Percentiles rank a stretch among this genome's conserved stretches.
These are phyloP conservation scores for Sebastes dallii DNA, from an alignment of 2,797 vertebrate species.

Conservation along the genomic window DNA sequence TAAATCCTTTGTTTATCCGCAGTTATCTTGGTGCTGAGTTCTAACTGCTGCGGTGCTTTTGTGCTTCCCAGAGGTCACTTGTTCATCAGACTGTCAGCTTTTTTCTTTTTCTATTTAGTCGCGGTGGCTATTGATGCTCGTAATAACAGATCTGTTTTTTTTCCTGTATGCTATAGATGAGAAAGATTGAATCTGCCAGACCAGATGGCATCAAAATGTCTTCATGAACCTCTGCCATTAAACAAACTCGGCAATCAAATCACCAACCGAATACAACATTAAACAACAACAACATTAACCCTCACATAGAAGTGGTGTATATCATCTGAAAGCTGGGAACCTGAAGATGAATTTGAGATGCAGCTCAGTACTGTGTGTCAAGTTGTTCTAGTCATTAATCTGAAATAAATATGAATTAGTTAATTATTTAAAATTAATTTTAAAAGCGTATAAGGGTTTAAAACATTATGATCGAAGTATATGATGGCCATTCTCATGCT, in stretches of 20 bases:
- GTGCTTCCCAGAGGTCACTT: constrained; percentile 8
- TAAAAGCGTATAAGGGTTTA: no score
- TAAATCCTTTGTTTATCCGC: constrained; percentile 15
- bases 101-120: not conserved
- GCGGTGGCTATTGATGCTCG: not conserved
- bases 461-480: no score
- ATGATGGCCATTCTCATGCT: fast-evolving
- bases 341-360: no score
- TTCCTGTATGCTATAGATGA: not conserved
- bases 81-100: not conserved
- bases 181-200: not conserved
- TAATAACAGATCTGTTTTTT: not conserved
- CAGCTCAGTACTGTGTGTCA: no score
- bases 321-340: no score
- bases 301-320: no score
- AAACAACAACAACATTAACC: not conserved
- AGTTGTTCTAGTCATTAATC: no score
- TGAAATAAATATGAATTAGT: no score
- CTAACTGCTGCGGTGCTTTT: not conserved
- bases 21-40: not conserved
- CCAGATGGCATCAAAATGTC: not conserved
- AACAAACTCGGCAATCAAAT: not conserved
- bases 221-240: not conserved
- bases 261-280: not conserved
- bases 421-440: no score